Percentiles rank a stretch among this genome's conserved stretches.
Conservation (phyloP, 2,113 vertebrate genomes). For the Petroica traversi region DNA sequence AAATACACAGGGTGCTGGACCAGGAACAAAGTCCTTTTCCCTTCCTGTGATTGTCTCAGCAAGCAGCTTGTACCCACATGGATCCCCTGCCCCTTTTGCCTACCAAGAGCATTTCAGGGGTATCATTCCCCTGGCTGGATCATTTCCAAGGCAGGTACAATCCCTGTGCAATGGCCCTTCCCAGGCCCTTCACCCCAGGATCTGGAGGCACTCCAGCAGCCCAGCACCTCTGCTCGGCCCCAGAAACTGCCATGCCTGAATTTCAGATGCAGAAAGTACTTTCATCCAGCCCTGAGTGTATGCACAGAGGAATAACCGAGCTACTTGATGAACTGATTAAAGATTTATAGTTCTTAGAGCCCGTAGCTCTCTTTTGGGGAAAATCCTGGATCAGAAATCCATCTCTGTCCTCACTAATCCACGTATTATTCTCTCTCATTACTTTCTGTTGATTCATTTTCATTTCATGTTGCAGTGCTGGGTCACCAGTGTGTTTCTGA, state of each 20-base stretch:
- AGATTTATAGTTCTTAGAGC: conserved; percentile 51
- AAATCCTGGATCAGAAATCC: conserved; percentile 27
- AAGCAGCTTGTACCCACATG: neutral
- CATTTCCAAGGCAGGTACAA: neutral
- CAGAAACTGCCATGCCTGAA: neutral
- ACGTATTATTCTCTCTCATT: conserved; percentile 8
- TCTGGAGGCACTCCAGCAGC: neutral
- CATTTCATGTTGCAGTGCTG: neutral
- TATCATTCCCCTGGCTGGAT: neutral
- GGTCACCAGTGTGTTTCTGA: neutral
- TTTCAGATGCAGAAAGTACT: neutral
- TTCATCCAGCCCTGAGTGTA: neutral
- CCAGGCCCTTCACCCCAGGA: neutral
- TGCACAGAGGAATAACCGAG: neutral
- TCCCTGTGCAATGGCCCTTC: neutral
- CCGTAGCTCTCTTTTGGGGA: neutral
- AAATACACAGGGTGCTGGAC: neutral
- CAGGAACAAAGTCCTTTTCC: neutral
- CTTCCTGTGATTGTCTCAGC: neutral
- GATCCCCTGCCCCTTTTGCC: neutral
- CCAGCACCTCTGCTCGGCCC: neutral
- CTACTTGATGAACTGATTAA: conserved; percentile 36
- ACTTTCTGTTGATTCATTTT: conserved; percentile 38
- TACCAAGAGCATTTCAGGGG: neutral
- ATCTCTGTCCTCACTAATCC: conserved; percentile 19